Conservation (phyloP, 1,140 invertebrate genomes). For the Nixonia krombeini region DNA sequence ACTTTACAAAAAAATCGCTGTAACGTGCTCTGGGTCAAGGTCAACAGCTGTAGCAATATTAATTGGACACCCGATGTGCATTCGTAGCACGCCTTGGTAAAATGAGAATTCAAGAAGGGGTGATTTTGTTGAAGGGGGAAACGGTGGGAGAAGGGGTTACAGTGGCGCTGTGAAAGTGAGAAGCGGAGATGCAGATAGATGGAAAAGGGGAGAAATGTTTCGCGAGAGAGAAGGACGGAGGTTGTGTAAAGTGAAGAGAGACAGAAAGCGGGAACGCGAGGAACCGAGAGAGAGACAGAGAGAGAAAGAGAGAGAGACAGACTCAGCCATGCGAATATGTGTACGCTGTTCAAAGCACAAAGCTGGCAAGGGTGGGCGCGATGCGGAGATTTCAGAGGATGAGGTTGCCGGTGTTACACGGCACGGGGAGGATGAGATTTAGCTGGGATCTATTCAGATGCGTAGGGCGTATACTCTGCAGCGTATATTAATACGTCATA, state of each 20-base stretch:
- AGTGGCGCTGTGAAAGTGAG: conserved; percentile 12
- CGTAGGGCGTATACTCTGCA: conserved; percentile 32
- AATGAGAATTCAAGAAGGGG: conserved; percentile 35
- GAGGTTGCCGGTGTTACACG: conserved; percentile 28
- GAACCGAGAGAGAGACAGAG: conserved; percentile 7
- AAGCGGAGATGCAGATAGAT: conserved; percentile 21
- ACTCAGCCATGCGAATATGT: conserved; percentile 31
- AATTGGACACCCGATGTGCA: conserved; percentile 33
- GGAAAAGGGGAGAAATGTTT: conserved; percentile 15
- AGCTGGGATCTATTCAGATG: conserved; percentile 53
- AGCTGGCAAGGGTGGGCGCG: conserved; percentile 29
- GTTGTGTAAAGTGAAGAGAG: conserved; percentile 6
- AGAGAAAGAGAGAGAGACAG: conserved; percentile 12
- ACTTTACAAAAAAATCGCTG: conserved; percentile 10
- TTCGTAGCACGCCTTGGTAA: conserved; percentile 28
- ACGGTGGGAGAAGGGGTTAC: conserved; percentile 24
- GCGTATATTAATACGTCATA: conserved; percentile 57
- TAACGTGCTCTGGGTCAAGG: conserved; percentile 39
- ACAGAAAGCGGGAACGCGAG: conserved; percentile 17
- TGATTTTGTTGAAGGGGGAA: too few species aligned
- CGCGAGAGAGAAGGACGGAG: conserved; percentile 6
- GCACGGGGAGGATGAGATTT: conserved; percentile 45
- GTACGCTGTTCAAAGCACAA: conserved; percentile 51
- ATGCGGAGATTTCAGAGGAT: conserved; percentile 25
- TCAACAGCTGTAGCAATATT: conserved; percentile 16